Percentiles rank a stretch among this genome's conserved stretches.
phyloP scores from a whole-genome alignment of 1,140 invertebrate genomes.

The Zaprionus kolodkinae region DNA sequence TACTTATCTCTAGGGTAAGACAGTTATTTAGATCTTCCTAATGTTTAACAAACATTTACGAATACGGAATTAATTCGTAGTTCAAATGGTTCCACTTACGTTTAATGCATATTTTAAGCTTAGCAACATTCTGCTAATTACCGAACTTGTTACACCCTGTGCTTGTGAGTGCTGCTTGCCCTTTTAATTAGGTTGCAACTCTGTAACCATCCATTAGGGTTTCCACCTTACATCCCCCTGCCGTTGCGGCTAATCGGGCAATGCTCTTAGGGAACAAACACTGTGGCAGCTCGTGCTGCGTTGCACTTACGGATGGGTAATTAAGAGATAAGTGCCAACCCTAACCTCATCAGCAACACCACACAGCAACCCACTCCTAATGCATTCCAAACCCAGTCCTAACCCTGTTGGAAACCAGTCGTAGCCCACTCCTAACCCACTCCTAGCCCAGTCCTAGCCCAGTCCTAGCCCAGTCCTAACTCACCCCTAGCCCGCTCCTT shows the following conservation, averaged over 20 bases:
- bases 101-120: not conserved
- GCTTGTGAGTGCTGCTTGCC: not conserved
- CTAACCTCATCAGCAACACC: too few species aligned
- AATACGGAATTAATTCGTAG: not conserved
- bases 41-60: not conserved
- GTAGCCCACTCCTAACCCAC: too few species aligned
- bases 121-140: not conserved
- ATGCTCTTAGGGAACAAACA: not conserved
- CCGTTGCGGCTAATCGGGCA: not conserved
- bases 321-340: conserved; percentile 50
- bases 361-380: not conserved
- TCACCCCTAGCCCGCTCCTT: too few species aligned
- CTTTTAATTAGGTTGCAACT: conserved; percentile 6
- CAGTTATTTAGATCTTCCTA: not conserved
- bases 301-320: conserved; percentile 38
- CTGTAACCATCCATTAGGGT: not conserved
- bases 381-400: not conserved
- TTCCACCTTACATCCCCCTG: not conserved
- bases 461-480: too few species aligned
- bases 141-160: not conserved
- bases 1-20: not conserved
- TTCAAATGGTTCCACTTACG: not conserved
- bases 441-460: too few species aligned
- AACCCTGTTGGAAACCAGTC: too few species aligned
- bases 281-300: not conserved